Percentiles rank a stretch among this genome's conserved stretches.
phyloP scores from a whole-genome alignment of 2,888 invertebrate species.

The Athrips mouffetella region DNA sequence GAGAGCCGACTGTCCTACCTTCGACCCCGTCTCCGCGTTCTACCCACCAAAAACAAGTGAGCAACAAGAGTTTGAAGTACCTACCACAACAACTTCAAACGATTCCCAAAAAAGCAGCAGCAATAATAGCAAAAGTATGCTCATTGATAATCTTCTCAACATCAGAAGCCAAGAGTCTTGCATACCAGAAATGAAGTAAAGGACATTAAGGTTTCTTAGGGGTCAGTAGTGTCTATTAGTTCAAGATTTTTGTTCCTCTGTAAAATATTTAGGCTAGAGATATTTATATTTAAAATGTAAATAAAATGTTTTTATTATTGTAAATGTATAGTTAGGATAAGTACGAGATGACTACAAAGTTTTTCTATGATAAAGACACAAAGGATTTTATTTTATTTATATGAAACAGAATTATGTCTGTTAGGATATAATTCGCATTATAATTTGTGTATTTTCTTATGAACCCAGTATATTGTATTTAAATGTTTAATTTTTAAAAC shows the following conservation, averaged over 20 bases:
- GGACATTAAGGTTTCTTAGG: constrained; percentile 45
- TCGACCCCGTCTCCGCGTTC: constrained; percentile 70
- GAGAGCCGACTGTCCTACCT: constrained; percentile 57
- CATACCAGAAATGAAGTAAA: constrained; percentile 52
- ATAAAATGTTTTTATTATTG: constrained; percentile 74
- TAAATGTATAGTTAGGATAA: constrained; percentile 63
- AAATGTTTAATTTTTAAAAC: constrained; percentile 31
- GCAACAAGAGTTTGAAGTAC: constrained; percentile 41
- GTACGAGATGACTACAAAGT: constrained; percentile 48
- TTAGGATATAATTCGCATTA: neutral
- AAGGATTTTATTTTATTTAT: constrained; percentile 24
- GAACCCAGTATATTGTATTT: constrained; percentile 8
- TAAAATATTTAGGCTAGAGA: constrained; percentile 62
- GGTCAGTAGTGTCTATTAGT: constrained; percentile 67
- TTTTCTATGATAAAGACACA: constrained; percentile 50
- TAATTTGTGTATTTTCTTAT: neutral
- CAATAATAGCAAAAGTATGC: constrained; percentile 38
- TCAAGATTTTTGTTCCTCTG: constrained; percentile 75
- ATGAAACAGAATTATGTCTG: constrained; percentile 20
- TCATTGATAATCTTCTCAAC: constrained; percentile 68
- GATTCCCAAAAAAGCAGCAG: constrained; percentile 54
- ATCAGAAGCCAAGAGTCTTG: constrained; percentile 57
- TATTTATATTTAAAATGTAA: constrained; percentile 69
- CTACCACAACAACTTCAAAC: constrained; percentile 37
- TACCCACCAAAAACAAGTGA: constrained; percentile 62